phyloP scores from a whole-genome alignment of 2,797 vertebrate genomes.

The Picus viridis region DNA sequence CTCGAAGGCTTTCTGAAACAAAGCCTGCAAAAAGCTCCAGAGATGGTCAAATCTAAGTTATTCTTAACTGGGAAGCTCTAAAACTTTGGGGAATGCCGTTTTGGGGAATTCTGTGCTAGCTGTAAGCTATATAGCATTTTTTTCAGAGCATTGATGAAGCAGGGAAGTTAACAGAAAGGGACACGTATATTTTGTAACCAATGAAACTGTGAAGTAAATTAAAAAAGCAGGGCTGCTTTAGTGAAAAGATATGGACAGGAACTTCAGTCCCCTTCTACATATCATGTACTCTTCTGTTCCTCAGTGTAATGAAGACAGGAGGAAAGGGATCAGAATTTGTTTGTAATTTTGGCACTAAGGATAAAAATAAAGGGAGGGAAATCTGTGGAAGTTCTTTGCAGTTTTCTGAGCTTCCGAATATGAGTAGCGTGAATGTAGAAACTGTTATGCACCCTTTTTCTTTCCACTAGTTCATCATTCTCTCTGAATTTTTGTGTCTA shows the following conservation, averaged over 20 bases:
- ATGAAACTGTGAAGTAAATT: background rate
- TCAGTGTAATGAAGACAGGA: background rate
- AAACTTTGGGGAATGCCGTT: background rate
- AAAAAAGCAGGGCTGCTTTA: background rate
- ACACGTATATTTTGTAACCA: background rate
- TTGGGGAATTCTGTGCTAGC: fast-evolving
- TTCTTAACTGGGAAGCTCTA: background rate
- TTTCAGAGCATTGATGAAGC: background rate
- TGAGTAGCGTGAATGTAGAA: background rate
- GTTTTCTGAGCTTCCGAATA: constrained; percentile 33
- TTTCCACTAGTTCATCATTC: background rate
- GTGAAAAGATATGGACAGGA: background rate
- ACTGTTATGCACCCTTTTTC: background rate
- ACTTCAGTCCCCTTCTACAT: background rate
- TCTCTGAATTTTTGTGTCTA: constrained; percentile 18
- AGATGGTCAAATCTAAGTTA: background rate
- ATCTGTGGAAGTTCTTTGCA: background rate
- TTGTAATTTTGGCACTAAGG: background rate
- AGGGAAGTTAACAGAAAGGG: background rate
- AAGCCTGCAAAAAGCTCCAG: background rate
- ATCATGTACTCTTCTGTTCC: background rate
- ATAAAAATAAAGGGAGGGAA: background rate
- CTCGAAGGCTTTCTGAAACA: background rate
- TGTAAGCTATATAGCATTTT: background rate
- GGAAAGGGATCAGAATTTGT: constrained; percentile 8